Percentiles rank a stretch among this genome's conserved stretches.
These are phyloP conservation scores for Cybosia mesomella DNA, from an alignment of 2,888 invertebrate genomes.

Conservation along the genomic window DNA sequence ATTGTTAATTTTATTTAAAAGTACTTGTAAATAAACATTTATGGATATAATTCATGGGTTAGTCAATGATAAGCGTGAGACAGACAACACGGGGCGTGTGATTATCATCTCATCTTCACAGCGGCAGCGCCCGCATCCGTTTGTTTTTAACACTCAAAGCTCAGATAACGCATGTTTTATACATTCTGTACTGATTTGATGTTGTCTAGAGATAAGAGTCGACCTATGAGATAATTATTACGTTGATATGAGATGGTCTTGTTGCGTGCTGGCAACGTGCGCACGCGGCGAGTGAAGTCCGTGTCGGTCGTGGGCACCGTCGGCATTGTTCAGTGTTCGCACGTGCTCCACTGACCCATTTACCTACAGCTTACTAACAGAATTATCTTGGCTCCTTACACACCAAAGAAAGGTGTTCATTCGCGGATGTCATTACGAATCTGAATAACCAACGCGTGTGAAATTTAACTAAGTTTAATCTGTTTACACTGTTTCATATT, in stretches of 20 bases:
- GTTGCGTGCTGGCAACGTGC: conserved; percentile 58
- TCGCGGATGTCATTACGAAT: conserved; percentile 46
- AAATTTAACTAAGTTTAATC: conserved; percentile 39
- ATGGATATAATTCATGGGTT: conserved; percentile 45
- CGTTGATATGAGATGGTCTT: conserved; percentile 29
- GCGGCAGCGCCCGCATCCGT: conserved; percentile 56
- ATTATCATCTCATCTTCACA: conserved; percentile 56
- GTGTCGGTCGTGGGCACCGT: conserved; percentile 53
- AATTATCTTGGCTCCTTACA: conserved; percentile 80
- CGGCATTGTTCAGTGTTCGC: conserved; percentile 74
- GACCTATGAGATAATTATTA: conserved; percentile 52
- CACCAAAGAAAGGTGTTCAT: conserved; percentile 66
- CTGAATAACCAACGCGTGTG: conserved; percentile 31
- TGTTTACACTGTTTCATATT: conserved; percentile 45
- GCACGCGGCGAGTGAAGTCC: conserved; percentile 56
- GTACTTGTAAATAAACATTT: conserved; percentile 23
- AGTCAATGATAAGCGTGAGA: conserved; percentile 65
- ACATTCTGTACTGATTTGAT: conserved; percentile 32
- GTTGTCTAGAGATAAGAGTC: conserved; percentile 26
- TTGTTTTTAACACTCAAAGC: conserved; percentile 28
- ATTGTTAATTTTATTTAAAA: conserved; percentile 2
- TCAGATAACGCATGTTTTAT: conserved; percentile 50
- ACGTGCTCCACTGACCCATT: conserved; percentile 83
- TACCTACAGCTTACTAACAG: conserved; percentile 82
- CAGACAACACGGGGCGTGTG: conserved; percentile 65